Conservation (phyloP, 2,113 vertebrate species). For the Craseonycteris thonglongyai region DNA sequence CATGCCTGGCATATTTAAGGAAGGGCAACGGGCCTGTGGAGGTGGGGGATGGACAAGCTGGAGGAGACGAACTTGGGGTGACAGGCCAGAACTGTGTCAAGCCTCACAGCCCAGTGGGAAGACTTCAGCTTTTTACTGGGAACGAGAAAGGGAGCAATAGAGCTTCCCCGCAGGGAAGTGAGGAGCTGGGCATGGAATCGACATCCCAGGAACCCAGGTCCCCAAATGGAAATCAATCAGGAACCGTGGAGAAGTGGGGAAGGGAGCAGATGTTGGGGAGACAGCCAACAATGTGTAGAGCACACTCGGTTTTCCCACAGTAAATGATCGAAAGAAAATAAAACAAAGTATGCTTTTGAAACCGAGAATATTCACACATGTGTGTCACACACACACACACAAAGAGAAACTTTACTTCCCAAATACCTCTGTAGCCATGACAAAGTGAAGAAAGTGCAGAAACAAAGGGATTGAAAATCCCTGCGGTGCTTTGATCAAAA, state of each 20-base stretch:
- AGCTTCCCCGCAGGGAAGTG: neutral
- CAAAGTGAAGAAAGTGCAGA: slow-evolving; percentile 33
- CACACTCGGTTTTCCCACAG: slow-evolving; percentile 38
- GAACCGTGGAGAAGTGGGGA: neutral
- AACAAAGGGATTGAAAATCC: neutral
- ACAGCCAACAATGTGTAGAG: slow-evolving; percentile 38
- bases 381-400: neutral
- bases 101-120: neutral
- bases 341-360: slow-evolving; percentile 48
- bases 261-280: slow-evolving; percentile 27
- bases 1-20: neutral
- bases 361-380: slow-evolving; percentile 31
- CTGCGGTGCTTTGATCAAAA: slow-evolving; percentile 46
- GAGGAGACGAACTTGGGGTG: neutral
- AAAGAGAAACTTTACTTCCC: neutral
- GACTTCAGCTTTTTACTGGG: neutral
- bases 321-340: slow-evolving; percentile 33
- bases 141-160: neutral
- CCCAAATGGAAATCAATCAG: slow-evolving; percentile 23
- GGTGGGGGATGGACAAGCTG: neutral
- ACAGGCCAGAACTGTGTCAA: neutral
- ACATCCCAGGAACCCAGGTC: neutral
- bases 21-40: neutral
- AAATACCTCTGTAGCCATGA: slow-evolving; percentile 34
- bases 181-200: neutral